Evolutionary conservation across 2,113 vertebrate species (phyloP).

Genomic region (Plecotus auritus): DNA sequence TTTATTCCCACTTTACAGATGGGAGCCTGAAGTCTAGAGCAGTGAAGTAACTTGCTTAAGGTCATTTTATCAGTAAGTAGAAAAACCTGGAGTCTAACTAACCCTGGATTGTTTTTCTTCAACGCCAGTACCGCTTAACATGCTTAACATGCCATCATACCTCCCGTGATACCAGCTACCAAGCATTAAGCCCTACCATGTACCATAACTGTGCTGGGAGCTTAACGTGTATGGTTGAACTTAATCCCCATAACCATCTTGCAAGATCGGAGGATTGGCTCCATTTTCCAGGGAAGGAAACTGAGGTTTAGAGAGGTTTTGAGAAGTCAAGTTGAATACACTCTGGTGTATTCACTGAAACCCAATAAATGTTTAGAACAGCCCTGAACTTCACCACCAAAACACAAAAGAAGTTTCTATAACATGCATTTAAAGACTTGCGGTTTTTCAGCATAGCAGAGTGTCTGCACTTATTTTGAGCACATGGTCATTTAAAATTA

Average conservation of each 20-base stretch:
- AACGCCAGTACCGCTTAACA: not conserved
- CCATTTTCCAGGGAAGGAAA: not conserved
- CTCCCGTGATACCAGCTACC: not conserved
- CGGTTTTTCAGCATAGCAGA: not conserved
- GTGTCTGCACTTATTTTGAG: conserved; percentile 17
- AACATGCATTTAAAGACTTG: conserved; percentile 20
- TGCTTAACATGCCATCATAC: not conserved
- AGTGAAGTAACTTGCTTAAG: not conserved
- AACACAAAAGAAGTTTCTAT: not conserved
- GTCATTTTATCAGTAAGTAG: not conserved
- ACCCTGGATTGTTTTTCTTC: not conserved
- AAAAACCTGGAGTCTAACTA: not conserved
- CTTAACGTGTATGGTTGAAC: not conserved
- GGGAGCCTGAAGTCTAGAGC: not conserved
- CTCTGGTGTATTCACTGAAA: not conserved
- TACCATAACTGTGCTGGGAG: not conserved
- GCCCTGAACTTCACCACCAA: not conserved
- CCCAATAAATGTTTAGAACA: conserved; percentile 9
- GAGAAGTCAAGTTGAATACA: not conserved
- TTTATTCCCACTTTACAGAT: not conserved
- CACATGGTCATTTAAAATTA: not conserved
- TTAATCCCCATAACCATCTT: not conserved
- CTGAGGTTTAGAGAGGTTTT: not conserved
- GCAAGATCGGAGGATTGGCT: not conserved
- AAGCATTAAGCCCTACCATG: not conserved